These are phyloP conservation scores for Neodiprion lecontei DNA, from an alignment of 1,140 invertebrate species.

Conservation along the genomic window DNA sequence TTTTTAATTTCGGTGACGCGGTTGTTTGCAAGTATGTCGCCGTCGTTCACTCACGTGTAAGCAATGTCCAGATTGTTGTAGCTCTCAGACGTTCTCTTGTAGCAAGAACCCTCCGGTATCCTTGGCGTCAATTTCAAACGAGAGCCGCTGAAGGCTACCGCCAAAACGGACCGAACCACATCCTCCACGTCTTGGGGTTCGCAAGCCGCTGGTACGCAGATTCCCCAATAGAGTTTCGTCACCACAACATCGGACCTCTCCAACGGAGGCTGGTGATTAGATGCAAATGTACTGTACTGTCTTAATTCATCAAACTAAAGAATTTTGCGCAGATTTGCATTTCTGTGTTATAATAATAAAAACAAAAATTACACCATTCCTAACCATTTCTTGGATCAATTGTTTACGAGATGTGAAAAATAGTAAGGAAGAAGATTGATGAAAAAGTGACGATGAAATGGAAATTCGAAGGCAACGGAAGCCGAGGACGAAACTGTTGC, in stretches of 20 bases:
- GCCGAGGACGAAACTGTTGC: no score
- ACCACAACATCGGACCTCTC: slow-evolving; percentile 53
- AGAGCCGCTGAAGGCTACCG: slow-evolving; percentile 57
- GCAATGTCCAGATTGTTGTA: slow-evolving; percentile 60
- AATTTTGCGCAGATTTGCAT: no score
- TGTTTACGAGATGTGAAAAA: no score
- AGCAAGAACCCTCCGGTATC: slow-evolving; percentile 61
- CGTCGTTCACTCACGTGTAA: slow-evolving; percentile 63
- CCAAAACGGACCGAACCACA: slow-evolving; percentile 63
- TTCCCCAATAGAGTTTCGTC: slow-evolving; percentile 67
- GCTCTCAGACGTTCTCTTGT: slow-evolving; percentile 53
- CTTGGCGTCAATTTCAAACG: slow-evolving; percentile 51
- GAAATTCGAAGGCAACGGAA: no score
- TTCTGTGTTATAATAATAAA: no score
- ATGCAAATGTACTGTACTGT: slow-evolving; percentile 27
- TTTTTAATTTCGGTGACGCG: neutral
- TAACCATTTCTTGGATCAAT: no score
- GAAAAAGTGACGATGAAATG: no score
- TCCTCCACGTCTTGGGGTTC: slow-evolving; percentile 58
- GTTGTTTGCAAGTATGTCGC: neutral
- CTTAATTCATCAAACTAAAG: neutral
- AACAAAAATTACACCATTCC: no score
- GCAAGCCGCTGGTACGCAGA: slow-evolving; percentile 69
- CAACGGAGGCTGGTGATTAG: slow-evolving; percentile 19
- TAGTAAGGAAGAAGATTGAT: no score